Conservation (phyloP, 2,888 invertebrate genomes). For the Notocelia uddmanniana region DNA sequence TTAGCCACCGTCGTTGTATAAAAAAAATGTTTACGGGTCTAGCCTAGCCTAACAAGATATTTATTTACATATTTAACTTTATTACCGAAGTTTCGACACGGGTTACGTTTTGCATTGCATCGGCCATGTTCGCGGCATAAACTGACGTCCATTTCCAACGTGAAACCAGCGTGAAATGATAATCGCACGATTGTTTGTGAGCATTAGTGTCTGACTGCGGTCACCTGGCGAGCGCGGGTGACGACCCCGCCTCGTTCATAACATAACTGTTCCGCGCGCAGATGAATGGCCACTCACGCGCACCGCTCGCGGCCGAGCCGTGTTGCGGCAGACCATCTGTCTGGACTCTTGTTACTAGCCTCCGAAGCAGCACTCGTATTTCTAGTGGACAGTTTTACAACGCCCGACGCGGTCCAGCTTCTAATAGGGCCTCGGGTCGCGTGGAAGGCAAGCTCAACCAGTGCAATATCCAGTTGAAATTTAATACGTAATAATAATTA, state of each 20-base stretch:
- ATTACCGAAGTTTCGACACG: too few species aligned
- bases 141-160: not conserved
- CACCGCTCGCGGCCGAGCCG: constrained; percentile 4
- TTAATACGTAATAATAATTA: too few species aligned
- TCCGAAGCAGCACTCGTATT: too few species aligned
- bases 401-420: not conserved
- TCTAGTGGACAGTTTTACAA: not conserved
- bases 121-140: too few species aligned
- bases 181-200: not conserved
- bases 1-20: too few species aligned
- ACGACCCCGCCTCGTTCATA: constrained; percentile 26
- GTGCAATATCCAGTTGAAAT: too few species aligned
- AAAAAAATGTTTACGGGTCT: too few species aligned
- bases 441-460: too few species aligned
- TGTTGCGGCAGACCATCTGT: constrained; percentile 1
- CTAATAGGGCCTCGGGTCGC: too few species aligned
- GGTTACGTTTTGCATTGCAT: too few species aligned
- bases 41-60: too few species aligned
- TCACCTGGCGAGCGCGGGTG: constrained; percentile 29
- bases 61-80: too few species aligned
- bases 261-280: constrained; percentile 23
- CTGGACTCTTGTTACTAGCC: not conserved
- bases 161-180: not conserved
- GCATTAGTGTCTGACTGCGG: not conserved
- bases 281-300: constrained; percentile 16